phyloP scores from a whole-genome alignment of 37 sponge, comb jelly and placozoan species.

The Crambe crambe region DNA sequence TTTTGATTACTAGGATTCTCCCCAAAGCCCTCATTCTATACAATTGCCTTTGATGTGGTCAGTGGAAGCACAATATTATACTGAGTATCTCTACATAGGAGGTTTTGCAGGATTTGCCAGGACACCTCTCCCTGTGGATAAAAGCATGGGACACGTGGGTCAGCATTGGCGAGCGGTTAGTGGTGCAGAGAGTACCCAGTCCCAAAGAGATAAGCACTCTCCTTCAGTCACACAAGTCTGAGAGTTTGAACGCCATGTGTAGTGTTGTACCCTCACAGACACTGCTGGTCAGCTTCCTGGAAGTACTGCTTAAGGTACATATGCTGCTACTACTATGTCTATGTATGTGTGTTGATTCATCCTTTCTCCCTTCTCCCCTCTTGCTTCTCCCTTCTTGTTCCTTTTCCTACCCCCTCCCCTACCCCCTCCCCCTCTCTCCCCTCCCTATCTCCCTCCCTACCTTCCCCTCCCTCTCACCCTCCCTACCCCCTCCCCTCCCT shows the following conservation, averaged over 20 bases:
- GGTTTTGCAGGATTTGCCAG: neutral
- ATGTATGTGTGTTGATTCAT: neutral
- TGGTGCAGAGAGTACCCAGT: neutral
- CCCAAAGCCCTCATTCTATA: too few species aligned
- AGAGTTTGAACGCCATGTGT: constrained; percentile 24
- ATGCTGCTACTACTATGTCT: neutral
- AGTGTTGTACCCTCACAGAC: constrained; percentile 51
- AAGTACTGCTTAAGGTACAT: constrained; percentile 40
- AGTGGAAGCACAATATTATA: too few species aligned
- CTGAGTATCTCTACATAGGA: neutral
- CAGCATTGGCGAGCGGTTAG: constrained; percentile 33
- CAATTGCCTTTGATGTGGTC: too few species aligned
- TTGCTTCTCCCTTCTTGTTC: neutral
- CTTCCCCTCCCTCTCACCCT: constrained; percentile 19
- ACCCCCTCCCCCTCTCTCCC: neutral
- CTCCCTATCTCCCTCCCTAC: neutral
- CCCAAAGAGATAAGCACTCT: neutral
- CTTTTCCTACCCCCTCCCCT: neutral
- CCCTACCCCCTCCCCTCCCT: neutral
- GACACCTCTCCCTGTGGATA: constrained; percentile 22
- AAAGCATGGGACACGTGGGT: constrained; percentile 52
- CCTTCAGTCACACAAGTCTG: neutral
- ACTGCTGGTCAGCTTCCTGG: constrained; percentile 49
- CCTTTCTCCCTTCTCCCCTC: neutral
- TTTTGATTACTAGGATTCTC: too few species aligned